Percentiles rank a stretch among this genome's conserved stretches.
Evolutionary conservation across 2,888 invertebrate species (phyloP).

Genomic region (Leucophenga montana): DNA sequence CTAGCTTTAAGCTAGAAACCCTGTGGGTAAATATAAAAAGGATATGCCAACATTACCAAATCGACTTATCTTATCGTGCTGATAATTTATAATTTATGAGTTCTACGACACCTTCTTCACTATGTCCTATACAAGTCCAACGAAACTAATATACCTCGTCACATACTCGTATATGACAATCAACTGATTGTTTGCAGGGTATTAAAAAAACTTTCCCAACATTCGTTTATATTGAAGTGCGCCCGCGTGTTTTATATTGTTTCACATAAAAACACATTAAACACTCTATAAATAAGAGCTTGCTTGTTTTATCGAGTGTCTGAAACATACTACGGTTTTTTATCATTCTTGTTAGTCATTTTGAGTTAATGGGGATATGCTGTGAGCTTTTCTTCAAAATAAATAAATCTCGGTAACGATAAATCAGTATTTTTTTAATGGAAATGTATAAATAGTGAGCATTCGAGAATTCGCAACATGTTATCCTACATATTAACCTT

Average conservation of each 20-base stretch:
- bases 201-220: conserved; percentile 19
- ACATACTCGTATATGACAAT: conserved; percentile 13
- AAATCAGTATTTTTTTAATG: conserved; percentile 50
- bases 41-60: no score
- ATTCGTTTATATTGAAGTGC: conserved; percentile 41
- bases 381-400: conserved; percentile 50
- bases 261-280: conserved; percentile 59
- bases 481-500: no score
- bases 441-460: not conserved
- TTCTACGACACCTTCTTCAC: no score
- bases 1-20: no score
- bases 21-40: no score
- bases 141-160: not conserved
- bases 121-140: no score
- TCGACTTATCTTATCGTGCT: no score
- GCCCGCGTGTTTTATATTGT: conserved; percentile 47
- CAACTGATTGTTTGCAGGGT: no score
- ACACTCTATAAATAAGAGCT: conserved; percentile 69
- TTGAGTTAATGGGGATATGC: conserved; percentile 61
- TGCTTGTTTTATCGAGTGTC: conserved; percentile 36
- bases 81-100: no score
- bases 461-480: no score
- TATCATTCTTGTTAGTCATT: conserved; percentile 55
- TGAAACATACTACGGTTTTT: conserved; percentile 22
- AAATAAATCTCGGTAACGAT: conserved; percentile 63